These are phyloP conservation scores for Erebia palarica DNA, from an alignment of 2,888 invertebrate genomes.

Conservation along the genomic window DNA sequence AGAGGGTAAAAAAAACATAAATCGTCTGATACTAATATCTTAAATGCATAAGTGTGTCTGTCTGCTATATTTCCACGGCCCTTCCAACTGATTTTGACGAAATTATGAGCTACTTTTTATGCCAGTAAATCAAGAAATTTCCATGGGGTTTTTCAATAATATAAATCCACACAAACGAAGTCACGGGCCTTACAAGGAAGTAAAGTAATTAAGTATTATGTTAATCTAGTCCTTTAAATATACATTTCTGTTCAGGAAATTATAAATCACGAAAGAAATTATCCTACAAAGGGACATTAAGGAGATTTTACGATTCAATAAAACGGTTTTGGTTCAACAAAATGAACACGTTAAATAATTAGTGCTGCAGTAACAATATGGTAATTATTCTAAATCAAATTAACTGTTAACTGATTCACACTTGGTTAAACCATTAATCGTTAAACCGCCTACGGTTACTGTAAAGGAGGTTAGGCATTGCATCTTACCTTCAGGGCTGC, in stretches of 20 bases:
- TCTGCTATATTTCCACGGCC: too few species aligned
- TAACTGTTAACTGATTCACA: slow-evolving; percentile 25
- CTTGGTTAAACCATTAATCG: slow-evolving; percentile 19
- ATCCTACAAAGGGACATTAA: slow-evolving; percentile 24
- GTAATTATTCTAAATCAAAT: slow-evolving; percentile 28
- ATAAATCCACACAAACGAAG: neutral
- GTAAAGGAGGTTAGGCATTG: slow-evolving; percentile 14
- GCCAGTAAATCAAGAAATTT: too few species aligned
- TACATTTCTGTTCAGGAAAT: slow-evolving; percentile 15
- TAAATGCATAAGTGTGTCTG: too few species aligned
- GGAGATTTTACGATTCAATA: slow-evolving; percentile 23
- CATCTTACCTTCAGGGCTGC: slow-evolving; percentile 11
- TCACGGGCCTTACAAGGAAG: neutral
- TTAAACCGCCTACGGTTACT: slow-evolving; percentile 15
- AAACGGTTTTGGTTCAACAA: slow-evolving; percentile 15
- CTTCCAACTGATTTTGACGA: too few species aligned
- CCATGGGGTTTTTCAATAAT: neutral
- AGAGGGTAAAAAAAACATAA: too few species aligned
- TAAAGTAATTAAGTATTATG: neutral
- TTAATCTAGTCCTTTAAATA: neutral
- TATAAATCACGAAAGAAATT: slow-evolving; percentile 21
- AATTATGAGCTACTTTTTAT: too few species aligned
- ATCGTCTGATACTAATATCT: too few species aligned
- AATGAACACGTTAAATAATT: slow-evolving; percentile 8
- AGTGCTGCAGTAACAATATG: slow-evolving; percentile 16